Base-by-base conservation (phyloP, 2,888 invertebrate species). In the Mayetiola destructor region DNA sequence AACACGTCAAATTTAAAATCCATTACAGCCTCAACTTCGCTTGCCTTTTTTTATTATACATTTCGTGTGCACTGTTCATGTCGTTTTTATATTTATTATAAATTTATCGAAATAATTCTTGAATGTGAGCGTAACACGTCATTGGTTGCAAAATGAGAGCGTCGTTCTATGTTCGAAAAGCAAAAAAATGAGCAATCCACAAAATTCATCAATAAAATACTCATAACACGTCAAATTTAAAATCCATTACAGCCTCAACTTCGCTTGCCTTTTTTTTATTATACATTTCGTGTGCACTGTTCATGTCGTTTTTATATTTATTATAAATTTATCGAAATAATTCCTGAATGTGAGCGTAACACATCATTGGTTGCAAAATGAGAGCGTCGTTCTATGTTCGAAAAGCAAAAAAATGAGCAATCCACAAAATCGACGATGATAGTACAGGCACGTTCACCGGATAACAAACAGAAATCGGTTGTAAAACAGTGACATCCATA, bases 201-300 rank as follows among this genome's bases (percentile, higher is more conserved):
- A 52, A 57, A 57, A 57, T 53, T 57, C 57, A 18, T 27, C 52
- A 57, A 64, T 64, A 62, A 64, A 64, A 61, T 61, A 63, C 62
- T 61, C 63, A 61, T 62, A 61, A 62, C 64, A 63, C 64, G 63
- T 63, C 62, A 62, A 60, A 60, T 57, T 61, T 61, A 60, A 60
- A 59, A 56, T 56, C 59, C 57, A 60, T 60, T 59, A 56, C 56
- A 55, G n/a, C 27, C 53, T 57, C 27, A n/a, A 23, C 42, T 23
- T 42, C 23, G 20, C 27, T 4, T n/a, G 16, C 20, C 27, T 23
- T 10, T 48, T 48, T 48, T 27, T 20, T 48, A n/a, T n/a, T n/a
- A 4, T 37, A 4, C 27, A 32, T 32, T n/a, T 21, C 42, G 23
- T 42, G 23, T 21, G 2, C 2, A 21, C 23, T 23, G 23, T 48